Evolutionary conservation across 2,797 vertebrate species (phyloP).

Genomic region (Sebastolobus altivelis): DNA sequence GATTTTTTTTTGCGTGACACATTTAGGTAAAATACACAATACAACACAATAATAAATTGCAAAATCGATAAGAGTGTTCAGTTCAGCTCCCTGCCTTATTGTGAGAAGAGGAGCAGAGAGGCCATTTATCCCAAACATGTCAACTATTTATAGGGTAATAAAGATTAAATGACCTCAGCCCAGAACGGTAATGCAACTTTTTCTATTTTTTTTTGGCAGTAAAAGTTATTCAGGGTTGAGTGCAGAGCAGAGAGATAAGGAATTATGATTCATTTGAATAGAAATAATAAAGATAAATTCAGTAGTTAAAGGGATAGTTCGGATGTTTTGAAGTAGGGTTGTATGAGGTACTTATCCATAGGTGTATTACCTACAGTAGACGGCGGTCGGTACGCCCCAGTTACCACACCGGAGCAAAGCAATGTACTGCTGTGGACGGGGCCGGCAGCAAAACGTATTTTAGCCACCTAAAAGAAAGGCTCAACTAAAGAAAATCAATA

Average conservation of each 20-base stretch:
- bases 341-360: too few relatives aligned
- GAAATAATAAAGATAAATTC: neutral
- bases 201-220: neutral
- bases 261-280: neutral
- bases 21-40: neutral
- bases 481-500: too few relatives aligned
- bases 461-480: too few relatives aligned
- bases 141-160: slow-evolving; percentile 52
- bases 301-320: neutral
- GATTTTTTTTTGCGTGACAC: neutral
- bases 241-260: neutral
- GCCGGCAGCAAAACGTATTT: rapidly evolving
- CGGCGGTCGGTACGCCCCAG: too few relatives aligned
- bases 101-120: slow-evolving; percentile 6
- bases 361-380: too few relatives aligned
- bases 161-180: slow-evolving; percentile 38
- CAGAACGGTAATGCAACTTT: slow-evolving; percentile 12
- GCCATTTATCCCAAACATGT: slow-evolving; percentile 40
- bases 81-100: slow-evolving; percentile 10
- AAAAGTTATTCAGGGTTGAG: neutral
- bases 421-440: rapidly evolving
- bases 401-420: too few relatives aligned
- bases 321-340: too few relatives aligned
- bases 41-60: neutral
- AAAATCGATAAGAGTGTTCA: slow-evolving; percentile 18